These are phyloP conservation scores for Zele albiditarsus DNA, from an alignment of 2,888 invertebrate species.

Conservation along the genomic window DNA sequence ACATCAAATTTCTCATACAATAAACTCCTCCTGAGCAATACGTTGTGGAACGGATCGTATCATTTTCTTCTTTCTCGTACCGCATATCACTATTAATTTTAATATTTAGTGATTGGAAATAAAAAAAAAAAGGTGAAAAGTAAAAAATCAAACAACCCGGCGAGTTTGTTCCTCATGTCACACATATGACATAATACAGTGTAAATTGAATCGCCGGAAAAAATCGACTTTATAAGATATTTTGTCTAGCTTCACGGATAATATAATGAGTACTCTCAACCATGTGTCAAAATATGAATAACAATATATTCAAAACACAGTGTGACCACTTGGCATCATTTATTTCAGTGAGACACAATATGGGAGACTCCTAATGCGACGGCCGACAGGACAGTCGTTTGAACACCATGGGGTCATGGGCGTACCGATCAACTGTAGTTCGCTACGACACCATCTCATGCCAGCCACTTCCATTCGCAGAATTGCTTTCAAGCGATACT, in stretches of 20 bases:
- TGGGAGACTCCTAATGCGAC: conserved; percentile 65
- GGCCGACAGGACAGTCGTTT: conserved; percentile 72
- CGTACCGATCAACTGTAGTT: conserved; percentile 68
- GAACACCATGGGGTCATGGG: conserved; percentile 72
- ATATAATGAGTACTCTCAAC: conserved; percentile 17
- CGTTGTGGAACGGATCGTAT: conserved; percentile 43
- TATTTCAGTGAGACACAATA: conserved; percentile 49
- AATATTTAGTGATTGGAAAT: conserved; percentile 23
- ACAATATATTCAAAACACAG: conserved; percentile 17
- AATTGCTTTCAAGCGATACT: conserved; percentile 73
- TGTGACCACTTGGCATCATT: conserved; percentile 35
- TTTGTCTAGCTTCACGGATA: conserved; percentile 16
- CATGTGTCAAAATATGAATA: conserved; percentile 16
- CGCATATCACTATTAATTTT: conserved; percentile 22
- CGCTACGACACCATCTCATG: conserved; percentile 77
- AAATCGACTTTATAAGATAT: conserved; percentile 17
- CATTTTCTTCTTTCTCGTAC: conserved; percentile 23
- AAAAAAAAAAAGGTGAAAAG: conserved; percentile 24
- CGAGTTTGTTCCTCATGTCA: conserved; percentile 25
- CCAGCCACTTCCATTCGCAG: conserved; percentile 76
- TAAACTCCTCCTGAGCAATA: conserved; percentile 22
- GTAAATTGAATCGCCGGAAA: conserved; percentile 9
- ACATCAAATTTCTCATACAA: conserved; percentile 33
- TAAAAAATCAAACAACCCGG: conserved; percentile 40
- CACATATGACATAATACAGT: conserved; percentile 13